Evolutionary conservation across 2,113 vertebrate genomes (phyloP), one percentile per base, ranked within the genome.

Genomic region (Bos javanicus): DNA sequence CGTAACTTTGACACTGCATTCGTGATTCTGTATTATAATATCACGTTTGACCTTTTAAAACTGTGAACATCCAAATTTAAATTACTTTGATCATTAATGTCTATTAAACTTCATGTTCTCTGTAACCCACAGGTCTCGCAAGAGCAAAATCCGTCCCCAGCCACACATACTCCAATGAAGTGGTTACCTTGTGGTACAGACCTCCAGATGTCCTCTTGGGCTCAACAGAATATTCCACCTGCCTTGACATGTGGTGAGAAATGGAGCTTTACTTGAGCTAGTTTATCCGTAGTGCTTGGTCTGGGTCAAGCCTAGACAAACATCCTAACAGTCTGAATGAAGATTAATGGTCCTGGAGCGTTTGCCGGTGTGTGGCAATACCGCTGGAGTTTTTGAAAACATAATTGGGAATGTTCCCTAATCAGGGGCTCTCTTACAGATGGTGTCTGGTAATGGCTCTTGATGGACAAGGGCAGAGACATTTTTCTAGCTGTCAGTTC

Each of bases 161-260:
- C 98, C 99, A 99, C 97, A 99, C 99, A 0, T 99, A 99, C 97
- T 99, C 99, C 97, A 99, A 99, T 83, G 99, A 99, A 99, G 99
- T 99, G 98, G 99, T 99, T 98, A 99, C 99, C 39, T 98, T 99
- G 39, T 99, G 99, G 99, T 99, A 99, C 98, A 99, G 99, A 78
- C 99, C 99, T 98, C 99, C 99, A 96, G 99, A 99, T 98, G 99
- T 99, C 95, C 99, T 99, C 94, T 98, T 99, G 98, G 99, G 99
- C 96, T 99, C 99, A 23, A 99, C 99, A 84, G 99, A 99, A 87
- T 99, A 99, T 98, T 99, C 99, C 93, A 99, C 99, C 98, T 99
- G 99, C 98, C 99, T 99, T 98, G 99, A 99, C 99, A 99, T 99
- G 99, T 99, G 99, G 99, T 99, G 98, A 98, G 99, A 98, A 97